Percentiles rank a stretch among this genome's conserved stretches.
These are phyloP conservation scores for Pachycephala philippinensis DNA, from an alignment of 2,113 vertebrate species.

Conservation along the genomic window DNA sequence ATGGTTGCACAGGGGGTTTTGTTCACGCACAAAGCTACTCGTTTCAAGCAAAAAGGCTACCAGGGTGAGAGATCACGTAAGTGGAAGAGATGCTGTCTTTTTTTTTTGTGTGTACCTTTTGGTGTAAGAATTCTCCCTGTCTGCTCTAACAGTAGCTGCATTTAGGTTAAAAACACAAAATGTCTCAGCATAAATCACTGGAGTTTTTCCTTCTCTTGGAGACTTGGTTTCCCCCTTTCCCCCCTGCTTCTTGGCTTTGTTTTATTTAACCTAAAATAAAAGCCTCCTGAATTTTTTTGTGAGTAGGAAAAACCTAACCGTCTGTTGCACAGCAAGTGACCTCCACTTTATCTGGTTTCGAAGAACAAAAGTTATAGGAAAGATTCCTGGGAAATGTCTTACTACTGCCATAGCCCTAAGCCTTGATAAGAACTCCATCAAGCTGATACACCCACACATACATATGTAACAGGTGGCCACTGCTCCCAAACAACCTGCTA, in stretches of 20 bases:
- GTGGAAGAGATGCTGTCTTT: neutral
- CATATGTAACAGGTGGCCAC: neutral
- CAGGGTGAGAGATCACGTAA: neutral
- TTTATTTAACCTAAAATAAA: slow-evolving; percentile 35
- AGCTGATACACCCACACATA: neutral
- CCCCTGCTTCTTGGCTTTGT: neutral
- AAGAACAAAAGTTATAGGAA: neutral
- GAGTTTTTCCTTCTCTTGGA: neutral
- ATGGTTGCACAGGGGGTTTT: neutral
- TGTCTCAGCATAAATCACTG: neutral
- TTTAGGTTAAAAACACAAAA: slow-evolving; percentile 35
- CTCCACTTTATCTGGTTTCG: neutral
- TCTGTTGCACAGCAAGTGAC: neutral
- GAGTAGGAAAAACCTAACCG: neutral
- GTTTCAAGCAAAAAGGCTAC: neutral
- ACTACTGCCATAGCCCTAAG: neutral
- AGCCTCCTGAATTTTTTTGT: neutral
- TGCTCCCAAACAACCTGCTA: slow-evolving; percentile 14
- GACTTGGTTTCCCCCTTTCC: neutral
- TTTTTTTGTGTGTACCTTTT: neutral
- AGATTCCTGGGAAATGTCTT: slow-evolving; percentile 15
- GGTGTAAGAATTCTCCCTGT: neutral
- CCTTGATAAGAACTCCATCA: neutral
- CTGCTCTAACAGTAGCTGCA: slow-evolving; percentile 12
- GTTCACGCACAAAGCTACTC: neutral